Base-by-base conservation (phyloP, 2,113 vertebrate species). In the Propithecus coquereli region DNA sequence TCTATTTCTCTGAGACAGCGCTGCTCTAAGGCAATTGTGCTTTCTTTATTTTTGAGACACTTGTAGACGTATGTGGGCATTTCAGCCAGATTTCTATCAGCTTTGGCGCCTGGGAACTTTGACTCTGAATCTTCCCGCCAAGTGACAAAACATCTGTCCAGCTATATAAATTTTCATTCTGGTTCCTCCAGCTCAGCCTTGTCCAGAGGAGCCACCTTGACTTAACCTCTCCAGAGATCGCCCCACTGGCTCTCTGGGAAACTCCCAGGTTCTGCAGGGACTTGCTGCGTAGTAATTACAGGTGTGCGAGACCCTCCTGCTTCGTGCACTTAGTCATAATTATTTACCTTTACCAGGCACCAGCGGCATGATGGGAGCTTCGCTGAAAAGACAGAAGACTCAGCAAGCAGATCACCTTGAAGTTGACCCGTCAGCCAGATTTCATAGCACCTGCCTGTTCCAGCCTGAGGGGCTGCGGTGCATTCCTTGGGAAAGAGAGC, bases 241-340 rank as follows among this genome's bases (percentile, higher is more conserved):
- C 32, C 81, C 71, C 30, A 0, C 61, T 8, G 45, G 84, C 77
- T 52, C 43, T 63, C 54, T 96, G 93, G 97, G 97, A 92, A 97
- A 97, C 85, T 97, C 97, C 96, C 73, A 18, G 68, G 57, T 40
- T 88, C 77, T 40, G 96, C 77, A 89, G 82, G 79, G 43, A 90
- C 96, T 95, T 97, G 97, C 80, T 79, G 59, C 77, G 73, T 73
- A 11, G 66, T 97, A 97, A 98, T 96, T 95, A 96, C 82, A 94
- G 94, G 80, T 70, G 93, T 59, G 86, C 5, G 34, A 94, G 97
- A 91, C 93, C 92, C 97, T 90, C 54, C 85, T 80, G 50, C 79
- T 91, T 52, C 76, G 13, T 66, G 14, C n/a, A 12, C 81, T 88
- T 47, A 96, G 85, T 96, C 94, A 94, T 97, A 87, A 95, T 96